Conservation (phyloP, 2,888 invertebrate genomes). For the Erebia ligea region DNA sequence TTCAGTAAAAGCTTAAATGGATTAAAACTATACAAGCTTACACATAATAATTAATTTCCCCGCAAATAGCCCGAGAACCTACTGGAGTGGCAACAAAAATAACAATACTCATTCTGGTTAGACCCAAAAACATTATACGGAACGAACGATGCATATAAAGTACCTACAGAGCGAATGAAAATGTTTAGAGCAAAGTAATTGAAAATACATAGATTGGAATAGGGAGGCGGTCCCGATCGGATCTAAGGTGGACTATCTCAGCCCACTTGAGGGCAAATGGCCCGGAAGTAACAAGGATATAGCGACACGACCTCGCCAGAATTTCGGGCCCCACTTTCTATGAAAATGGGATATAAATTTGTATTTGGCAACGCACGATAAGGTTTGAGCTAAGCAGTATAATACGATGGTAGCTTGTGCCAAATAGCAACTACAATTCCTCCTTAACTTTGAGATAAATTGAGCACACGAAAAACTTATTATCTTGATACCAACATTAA, state of each 20-base stretch:
- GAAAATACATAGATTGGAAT: conserved; percentile 67
- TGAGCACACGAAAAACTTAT: not conserved
- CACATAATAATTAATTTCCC: conserved; percentile 4
- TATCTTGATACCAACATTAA: too few species aligned
- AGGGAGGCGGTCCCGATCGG: conserved; percentile 61
- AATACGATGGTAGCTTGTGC: conserved; percentile 18
- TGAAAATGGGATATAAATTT: conserved; percentile 58
- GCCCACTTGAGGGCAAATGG: conserved; percentile 78
- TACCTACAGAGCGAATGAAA: conserved; percentile 34
- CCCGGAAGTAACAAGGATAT: conserved; percentile 73
- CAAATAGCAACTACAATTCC: conserved; percentile 11
- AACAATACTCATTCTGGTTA: conserved; percentile 17
- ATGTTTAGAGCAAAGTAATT: conserved; percentile 60
- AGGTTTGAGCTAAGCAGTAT: conserved; percentile 27
- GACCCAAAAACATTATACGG: conserved; percentile 29
- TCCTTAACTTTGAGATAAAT: conserved; percentile 1
- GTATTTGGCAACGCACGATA: conserved; percentile 48
- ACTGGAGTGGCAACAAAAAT: conserved; percentile 11
- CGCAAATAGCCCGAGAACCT: conserved; percentile 9
- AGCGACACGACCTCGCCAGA: conserved; percentile 64
- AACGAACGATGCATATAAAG: conserved; percentile 37
- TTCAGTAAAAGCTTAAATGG: not conserved
- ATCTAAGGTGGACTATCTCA: conserved; percentile 78
- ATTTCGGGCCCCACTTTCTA: conserved; percentile 66
- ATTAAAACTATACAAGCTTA: not conserved